These are phyloP conservation scores for Cassiopea xamachana DNA, from an alignment of 30 jellyfish, hydroid and myxozoan genomes.

Conservation along the genomic window DNA sequence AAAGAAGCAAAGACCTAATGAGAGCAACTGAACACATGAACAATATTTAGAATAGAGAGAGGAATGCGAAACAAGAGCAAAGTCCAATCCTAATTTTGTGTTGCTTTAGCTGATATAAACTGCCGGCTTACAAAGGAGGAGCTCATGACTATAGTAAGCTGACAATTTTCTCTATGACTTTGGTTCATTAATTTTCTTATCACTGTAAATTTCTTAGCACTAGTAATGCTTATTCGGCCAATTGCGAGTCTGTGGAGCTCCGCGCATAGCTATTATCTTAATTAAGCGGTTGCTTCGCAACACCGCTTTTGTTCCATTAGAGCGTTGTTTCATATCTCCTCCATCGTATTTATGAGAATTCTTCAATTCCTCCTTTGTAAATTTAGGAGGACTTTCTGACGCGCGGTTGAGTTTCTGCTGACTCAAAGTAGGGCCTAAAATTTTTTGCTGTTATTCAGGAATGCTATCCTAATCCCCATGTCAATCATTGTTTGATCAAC, in stretches of 20 bases:
- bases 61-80: constrained; percentile 21
- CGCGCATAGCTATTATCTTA: background rate
- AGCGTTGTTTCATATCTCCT: background rate
- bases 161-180: background rate
- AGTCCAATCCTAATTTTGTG: constrained; percentile 8
- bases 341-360: background rate
- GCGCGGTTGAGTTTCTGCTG: constrained; percentile 30
- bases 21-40: too few species aligned
- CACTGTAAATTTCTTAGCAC: background rate
- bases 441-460: background rate
- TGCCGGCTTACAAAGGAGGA: constrained; percentile 3
- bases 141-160: constrained; percentile 4
- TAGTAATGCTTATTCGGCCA: too few species aligned
- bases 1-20: too few species aligned
- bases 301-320: background rate
- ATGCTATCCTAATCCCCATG: background rate
- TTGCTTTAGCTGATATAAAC: constrained; percentile 10
- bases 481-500: background rate
- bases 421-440: background rate
- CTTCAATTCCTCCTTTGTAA: too few species aligned
- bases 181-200: background rate
- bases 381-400: background rate
- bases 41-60: too few species aligned
- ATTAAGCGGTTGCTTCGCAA: background rate
- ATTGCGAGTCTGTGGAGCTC: constrained; percentile 5